Conservation (phyloP, 1,140 invertebrate species). For the Formica exsecta region DNA sequence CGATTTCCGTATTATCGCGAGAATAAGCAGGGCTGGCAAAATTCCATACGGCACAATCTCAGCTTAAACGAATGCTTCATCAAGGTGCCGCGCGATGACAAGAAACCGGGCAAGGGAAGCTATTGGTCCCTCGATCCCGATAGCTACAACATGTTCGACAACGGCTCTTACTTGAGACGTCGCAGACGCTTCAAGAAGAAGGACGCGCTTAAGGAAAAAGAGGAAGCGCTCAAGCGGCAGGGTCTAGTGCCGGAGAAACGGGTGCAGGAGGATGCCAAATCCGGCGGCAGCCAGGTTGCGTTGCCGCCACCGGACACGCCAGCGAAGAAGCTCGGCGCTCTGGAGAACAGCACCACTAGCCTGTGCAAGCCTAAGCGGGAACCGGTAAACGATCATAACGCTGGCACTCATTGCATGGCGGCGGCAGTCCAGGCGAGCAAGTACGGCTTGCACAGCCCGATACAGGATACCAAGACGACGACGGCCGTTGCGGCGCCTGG, state of each 20-base stretch:
- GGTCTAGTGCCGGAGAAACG: slow-evolving; percentile 88
- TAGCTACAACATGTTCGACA: slow-evolving; percentile 99
- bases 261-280: slow-evolving; percentile 78
- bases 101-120: slow-evolving; percentile 98
- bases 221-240: slow-evolving; percentile 94
- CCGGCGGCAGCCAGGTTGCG: slow-evolving; percentile 18
- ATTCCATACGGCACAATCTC: slow-evolving; percentile 98
- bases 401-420: slow-evolving; percentile 83
- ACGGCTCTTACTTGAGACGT: slow-evolving; percentile 97
- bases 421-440: slow-evolving; percentile 76
- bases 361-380: slow-evolving; percentile 88
- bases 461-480: slow-evolving; percentile 83
- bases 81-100: slow-evolving; percentile 96
- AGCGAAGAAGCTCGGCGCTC: slow-evolving; percentile 77
- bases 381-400: slow-evolving; percentile 87
- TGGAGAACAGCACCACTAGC: slow-evolving; percentile 80
- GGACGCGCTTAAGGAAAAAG: slow-evolving; percentile 95
- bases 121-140: slow-evolving; percentile 99
- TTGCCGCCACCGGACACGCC: slow-evolving; percentile 62
- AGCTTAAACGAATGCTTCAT: slow-evolving; percentile 99
- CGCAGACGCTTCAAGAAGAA: slow-evolving; percentile 98
- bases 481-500: slow-evolving; percentile 55
- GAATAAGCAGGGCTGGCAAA: slow-evolving; percentile 98
- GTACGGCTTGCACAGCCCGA: slow-evolving; percentile 86
- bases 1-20: slow-evolving; percentile 99